Evolutionary conservation across 2,113 vertebrate genomes (phyloP).

Genomic region (Pseudonaja textilis): DNA sequence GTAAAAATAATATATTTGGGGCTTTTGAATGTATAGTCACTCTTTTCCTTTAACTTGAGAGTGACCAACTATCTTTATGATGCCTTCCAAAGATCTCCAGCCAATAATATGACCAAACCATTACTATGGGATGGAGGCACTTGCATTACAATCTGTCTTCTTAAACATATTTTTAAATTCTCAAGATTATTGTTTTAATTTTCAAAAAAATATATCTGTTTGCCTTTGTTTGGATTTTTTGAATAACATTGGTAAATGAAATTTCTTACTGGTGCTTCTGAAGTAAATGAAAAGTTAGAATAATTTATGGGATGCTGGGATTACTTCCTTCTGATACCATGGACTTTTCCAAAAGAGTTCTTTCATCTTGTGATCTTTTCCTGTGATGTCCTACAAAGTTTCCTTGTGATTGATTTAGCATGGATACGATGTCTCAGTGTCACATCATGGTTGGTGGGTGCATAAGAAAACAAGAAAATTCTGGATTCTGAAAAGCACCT

Average conservation of each 20-base stretch:
- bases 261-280: not conserved
- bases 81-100: not conserved
- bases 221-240: not conserved
- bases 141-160: not conserved
- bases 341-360: not conserved
- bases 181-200: not conserved
- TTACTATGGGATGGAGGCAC: not conserved
- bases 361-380: not conserved
- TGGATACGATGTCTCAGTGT: not conserved
- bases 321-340: not conserved
- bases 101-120: not conserved
- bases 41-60: not conserved
- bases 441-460: not conserved
- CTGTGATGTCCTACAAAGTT: not conserved
- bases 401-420: not conserved
- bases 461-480: not conserved
- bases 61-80: not conserved
- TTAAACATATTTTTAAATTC: not conserved
- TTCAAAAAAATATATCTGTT: not conserved
- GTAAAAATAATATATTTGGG: not conserved
- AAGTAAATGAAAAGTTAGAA: not conserved
- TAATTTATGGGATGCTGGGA: not conserved
- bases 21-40: not conserved
- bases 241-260: not conserved
- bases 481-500: not conserved